phyloP scores from a whole-genome alignment of 2,113 vertebrate genomes.

The Sinocyclocheilus maitianheensis region DNA sequence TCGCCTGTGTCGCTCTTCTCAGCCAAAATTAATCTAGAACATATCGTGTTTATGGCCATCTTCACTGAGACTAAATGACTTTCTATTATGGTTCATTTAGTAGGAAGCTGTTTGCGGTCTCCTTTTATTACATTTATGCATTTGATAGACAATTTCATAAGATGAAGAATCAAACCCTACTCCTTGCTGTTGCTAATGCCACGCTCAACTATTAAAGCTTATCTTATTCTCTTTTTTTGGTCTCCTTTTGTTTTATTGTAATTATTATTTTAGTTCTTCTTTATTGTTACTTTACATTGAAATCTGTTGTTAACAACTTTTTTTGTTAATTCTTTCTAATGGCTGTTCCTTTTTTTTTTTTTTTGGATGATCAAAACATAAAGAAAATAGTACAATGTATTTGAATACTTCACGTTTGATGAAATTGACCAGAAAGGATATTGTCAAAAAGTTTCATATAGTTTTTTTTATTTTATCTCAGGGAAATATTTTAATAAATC shows the following conservation, averaged over 20 bases:
- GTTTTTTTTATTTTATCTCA: background rate
- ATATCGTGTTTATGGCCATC: constrained; percentile 22
- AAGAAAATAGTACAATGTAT: background rate
- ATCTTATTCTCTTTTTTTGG: background rate
- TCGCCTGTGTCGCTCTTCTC: constrained; percentile 41
- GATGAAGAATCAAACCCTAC: background rate
- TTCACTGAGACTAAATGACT: constrained; percentile 33
- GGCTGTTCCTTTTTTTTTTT: too few species aligned
- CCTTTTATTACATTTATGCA: background rate
- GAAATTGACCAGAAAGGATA: background rate
- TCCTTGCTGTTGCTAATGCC: background rate
- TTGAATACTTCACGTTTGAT: background rate
- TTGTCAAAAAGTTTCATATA: background rate
- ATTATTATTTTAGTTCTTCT: background rate
- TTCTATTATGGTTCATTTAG: background rate
- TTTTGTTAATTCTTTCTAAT: background rate
- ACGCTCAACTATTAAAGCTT: background rate
- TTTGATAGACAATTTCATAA: background rate
- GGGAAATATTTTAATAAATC: background rate
- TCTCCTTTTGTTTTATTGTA: background rate
- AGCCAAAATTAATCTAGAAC: constrained; percentile 47
- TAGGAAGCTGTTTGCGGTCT: background rate
- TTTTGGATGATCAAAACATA: background rate
- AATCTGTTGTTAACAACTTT: background rate
- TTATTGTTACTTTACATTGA: background rate